Conservation (phyloP, 2,888 invertebrate species). For the Leptopilina myrica region DNA sequence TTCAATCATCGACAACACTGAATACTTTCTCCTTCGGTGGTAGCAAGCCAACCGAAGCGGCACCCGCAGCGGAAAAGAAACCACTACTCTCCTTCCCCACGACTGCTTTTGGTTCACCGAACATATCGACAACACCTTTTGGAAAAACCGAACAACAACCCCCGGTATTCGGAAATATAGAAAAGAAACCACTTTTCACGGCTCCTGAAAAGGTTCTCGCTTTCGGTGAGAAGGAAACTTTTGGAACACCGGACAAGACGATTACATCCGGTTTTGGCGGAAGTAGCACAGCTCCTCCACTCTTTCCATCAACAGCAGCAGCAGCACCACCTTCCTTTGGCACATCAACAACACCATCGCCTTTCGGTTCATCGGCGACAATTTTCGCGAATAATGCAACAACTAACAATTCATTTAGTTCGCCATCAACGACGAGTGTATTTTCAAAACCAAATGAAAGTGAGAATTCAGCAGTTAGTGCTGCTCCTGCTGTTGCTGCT, state of each 20-base stretch:
- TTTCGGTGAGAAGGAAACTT: slow-evolving; percentile 58
- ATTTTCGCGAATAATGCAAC: slow-evolving; percentile 59
- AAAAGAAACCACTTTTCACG: slow-evolving; percentile 59
- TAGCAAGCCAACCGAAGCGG: slow-evolving; percentile 49
- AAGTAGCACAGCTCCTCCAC: slow-evolving; percentile 50
- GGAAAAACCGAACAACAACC: slow-evolving; percentile 44
- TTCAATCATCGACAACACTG: slow-evolving; percentile 30
- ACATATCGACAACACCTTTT: slow-evolving; percentile 27
- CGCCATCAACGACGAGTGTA: slow-evolving; percentile 59
- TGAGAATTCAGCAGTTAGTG: slow-evolving; percentile 40
- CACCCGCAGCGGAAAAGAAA: slow-evolving; percentile 44
- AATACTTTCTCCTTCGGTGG: slow-evolving; percentile 56
- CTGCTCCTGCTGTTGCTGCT: too few species aligned
- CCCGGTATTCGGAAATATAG: slow-evolving; percentile 55
- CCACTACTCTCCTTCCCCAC: slow-evolving; percentile 42
- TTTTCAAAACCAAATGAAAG: slow-evolving; percentile 57
- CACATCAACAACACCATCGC: slow-evolving; percentile 46
- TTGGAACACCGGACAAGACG: slow-evolving; percentile 49
- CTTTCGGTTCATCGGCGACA: slow-evolving; percentile 52
- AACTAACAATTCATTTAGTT: slow-evolving; percentile 51
- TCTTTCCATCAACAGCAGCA: slow-evolving; percentile 58
- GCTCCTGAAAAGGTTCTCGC: slow-evolving; percentile 56
- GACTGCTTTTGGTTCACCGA: slow-evolving; percentile 48
- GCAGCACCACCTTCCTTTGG: slow-evolving; percentile 46
- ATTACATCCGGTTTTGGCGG: slow-evolving; percentile 52